A percentile compares a stretch with the other conserved stretches of the same genome.
Evolutionary conservation across 2,113 vertebrate genomes (phyloP).

Genomic region (Pollachius pollachius): DNA sequence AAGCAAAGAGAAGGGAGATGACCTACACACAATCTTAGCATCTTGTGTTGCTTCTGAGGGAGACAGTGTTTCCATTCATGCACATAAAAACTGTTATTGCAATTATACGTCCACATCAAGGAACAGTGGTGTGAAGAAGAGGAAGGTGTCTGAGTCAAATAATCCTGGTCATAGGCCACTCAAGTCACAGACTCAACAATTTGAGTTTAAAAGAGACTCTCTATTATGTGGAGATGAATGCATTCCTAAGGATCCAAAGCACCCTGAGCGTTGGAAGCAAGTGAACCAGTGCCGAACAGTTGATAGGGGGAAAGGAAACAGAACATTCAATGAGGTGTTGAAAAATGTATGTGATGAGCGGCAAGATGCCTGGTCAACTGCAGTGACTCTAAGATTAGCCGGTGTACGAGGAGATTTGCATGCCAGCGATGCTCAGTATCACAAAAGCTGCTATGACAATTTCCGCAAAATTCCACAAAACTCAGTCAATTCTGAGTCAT

Average conservation of each 20-base stretch:
- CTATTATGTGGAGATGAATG: neutral
- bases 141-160: neutral
- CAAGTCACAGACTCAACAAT: neutral
- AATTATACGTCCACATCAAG: neutral
- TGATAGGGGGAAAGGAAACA: slow-evolving; percentile 1
- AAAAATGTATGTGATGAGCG: slow-evolving; percentile 4
- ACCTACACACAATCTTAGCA: no score
- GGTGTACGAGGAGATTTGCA: neutral
- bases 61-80: no score
- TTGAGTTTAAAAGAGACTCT: neutral
- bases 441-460: neutral
- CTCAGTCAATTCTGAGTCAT: no score
- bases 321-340: neutral
- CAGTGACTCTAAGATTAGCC: neutral
- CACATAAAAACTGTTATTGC: no score
- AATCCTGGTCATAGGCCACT: neutral
- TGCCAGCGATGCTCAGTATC: neutral
- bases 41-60: no score
- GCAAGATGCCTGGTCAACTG: neutral
- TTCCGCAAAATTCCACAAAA: no score
- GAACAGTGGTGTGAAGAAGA: neutral
- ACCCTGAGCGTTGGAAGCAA: neutral
- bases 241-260: neutral
- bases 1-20: no score
- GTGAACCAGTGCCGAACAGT: neutral